phyloP scores from a whole-genome alignment of 2,888 invertebrate genomes.

The Tenodera sinensis region DNA sequence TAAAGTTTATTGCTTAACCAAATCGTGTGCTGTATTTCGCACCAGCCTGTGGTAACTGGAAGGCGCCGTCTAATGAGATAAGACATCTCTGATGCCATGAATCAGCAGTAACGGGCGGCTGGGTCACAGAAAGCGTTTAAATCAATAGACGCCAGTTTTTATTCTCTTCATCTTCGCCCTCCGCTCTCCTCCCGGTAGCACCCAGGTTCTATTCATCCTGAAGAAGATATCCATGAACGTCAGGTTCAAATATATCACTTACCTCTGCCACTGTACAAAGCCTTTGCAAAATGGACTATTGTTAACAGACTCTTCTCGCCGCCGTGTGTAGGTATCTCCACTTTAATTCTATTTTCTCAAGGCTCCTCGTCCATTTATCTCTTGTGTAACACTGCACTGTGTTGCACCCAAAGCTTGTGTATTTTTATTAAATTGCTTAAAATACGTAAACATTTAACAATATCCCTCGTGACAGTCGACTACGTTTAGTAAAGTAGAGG shows the following conservation, averaged over 20 bases:
- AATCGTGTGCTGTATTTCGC: not conserved
- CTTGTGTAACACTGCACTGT: not conserved
- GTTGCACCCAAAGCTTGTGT: no score
- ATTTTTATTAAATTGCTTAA: no score
- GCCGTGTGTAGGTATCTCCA: not conserved
- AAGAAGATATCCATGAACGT: not conserved
- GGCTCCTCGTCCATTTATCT: not conserved
- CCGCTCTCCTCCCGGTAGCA: not conserved
- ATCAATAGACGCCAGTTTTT: slow-evolving; percentile 5
- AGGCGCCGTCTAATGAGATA: not conserved
- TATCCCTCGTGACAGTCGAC: no score
- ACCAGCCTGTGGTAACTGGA: not conserved
- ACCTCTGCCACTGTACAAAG: not conserved
- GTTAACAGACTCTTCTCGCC: not conserved
- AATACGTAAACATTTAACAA: no score
- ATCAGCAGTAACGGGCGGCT: not conserved
- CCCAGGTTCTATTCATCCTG: not conserved
- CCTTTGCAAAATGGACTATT: not conserved
- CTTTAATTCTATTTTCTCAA: not conserved
- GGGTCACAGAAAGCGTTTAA: not conserved
- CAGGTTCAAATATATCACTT: not conserved
- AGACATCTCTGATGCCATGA: not conserved
- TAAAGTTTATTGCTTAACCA: no score
- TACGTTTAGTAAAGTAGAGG: no score
- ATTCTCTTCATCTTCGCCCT: not conserved